Conservation (phyloP, 2,797 vertebrate genomes). For the Astyanax mexicanus region DNA sequence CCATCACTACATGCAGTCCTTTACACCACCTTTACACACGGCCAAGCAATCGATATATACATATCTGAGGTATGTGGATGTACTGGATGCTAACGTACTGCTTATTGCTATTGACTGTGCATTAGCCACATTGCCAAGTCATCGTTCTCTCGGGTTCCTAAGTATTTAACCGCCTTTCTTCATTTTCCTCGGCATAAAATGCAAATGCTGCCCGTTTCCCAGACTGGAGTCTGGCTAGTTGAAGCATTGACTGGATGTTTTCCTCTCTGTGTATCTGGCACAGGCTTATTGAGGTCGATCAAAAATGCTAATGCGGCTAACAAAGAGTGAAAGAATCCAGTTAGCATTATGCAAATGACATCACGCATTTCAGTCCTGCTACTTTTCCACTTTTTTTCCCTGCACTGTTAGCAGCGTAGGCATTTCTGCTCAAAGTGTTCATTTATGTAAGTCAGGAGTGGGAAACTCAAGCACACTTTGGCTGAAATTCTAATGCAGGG, state of each 20-base stretch:
- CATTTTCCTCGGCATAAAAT: background rate
- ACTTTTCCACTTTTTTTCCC: background rate
- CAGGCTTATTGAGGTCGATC: constrained; percentile 12
- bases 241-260: background rate
- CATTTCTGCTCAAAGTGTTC: background rate
- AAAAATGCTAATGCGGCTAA: constrained; percentile 16
- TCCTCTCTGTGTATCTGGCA: constrained; percentile 4
- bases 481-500: too few relatives aligned
- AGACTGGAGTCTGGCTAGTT: background rate
- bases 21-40: constrained; percentile 21
- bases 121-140: constrained; percentile 39
- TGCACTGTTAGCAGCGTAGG: background rate
- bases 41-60: constrained; percentile 25
- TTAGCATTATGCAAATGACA: constrained; percentile 12
- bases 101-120: constrained; percentile 25
- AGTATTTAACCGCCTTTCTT: constrained; percentile 1
- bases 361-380: background rate
- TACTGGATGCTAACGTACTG: constrained; percentile 2
- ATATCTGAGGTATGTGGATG: constrained; percentile 11
- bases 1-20: constrained; percentile 6
- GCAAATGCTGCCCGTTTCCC: background rate
- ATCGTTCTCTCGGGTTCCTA: constrained; percentile 27
- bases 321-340: background rate
- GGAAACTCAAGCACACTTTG: too few relatives aligned
- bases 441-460: background rate